Evolutionary conservation across 1,140 invertebrate species (phyloP).

Genomic region (Thaumatotibia leucotreta): DNA sequence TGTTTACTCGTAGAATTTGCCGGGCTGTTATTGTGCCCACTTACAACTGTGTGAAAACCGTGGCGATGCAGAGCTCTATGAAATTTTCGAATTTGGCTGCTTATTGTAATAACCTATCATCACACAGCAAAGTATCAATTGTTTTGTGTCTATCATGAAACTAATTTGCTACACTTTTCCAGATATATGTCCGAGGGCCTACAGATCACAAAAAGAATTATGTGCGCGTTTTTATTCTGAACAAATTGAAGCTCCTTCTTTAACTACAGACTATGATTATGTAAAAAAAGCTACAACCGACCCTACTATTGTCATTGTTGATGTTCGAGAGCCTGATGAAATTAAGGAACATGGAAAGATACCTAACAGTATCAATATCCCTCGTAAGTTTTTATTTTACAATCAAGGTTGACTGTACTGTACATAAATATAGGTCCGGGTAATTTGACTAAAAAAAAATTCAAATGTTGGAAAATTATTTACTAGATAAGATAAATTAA

Average conservation of each 20-base stretch:
- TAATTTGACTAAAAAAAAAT: no score
- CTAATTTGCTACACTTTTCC: neutral
- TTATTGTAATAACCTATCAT: conserved; percentile 12
- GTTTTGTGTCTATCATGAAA: no score
- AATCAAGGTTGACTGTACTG: neutral
- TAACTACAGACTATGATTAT: conserved; percentile 74
- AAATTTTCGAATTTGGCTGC: neutral
- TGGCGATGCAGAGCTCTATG: neutral
- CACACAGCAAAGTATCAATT: neutral
- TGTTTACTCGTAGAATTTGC: neutral
- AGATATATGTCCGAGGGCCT: conserved; percentile 14
- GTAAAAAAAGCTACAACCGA: conserved; percentile 70
- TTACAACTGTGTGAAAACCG: neutral
- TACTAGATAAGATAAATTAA: no score
- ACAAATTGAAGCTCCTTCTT: conserved; percentile 31
- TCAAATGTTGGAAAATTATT: no score
- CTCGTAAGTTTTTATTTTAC: conserved; percentile 68
- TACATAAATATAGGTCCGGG: no score
- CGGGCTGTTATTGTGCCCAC: neutral
- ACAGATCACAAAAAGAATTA: neutral
- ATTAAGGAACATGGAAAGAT: conserved; percentile 79
- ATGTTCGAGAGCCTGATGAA: conserved; percentile 80
- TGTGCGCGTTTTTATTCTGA: conserved; percentile 26
- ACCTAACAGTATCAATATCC: conserved; percentile 81
- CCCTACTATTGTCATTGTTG: conserved; percentile 72